phyloP scores from a whole-genome alignment of 2,888 invertebrate genomes.

The Myathropa florea region DNA sequence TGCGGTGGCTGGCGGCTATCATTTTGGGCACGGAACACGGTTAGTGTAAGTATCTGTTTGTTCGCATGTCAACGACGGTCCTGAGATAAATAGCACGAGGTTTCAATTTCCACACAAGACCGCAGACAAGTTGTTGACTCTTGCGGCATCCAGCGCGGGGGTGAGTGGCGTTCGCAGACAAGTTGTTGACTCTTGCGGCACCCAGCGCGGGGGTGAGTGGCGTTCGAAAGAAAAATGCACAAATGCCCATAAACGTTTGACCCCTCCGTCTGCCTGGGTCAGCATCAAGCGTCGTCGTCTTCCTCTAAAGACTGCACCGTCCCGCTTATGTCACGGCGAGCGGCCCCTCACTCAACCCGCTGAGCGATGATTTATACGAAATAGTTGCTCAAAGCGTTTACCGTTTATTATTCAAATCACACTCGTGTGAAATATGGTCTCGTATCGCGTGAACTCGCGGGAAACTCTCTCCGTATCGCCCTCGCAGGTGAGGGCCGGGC shows the following conservation, averaged over 20 bases:
- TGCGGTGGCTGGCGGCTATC: neutral
- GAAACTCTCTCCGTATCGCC: neutral
- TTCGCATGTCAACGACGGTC: constrained; percentile 47
- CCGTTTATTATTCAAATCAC: constrained; percentile 70
- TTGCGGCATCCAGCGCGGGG: neutral
- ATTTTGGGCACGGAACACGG: constrained; percentile 15
- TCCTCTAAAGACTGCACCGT: neutral
- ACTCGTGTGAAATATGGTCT: constrained; percentile 65
- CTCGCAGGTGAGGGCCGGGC: constrained; percentile 20
- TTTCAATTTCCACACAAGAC: constrained; percentile 46
- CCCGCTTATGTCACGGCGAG: constrained; percentile 22
- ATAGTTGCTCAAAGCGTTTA: constrained; percentile 62
- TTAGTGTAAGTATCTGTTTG: constrained; percentile 41
- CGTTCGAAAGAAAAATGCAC: neutral
- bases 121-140: neutral
- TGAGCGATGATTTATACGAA: constrained; percentile 53
- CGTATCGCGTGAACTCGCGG: constrained; percentile 37
- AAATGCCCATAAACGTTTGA: constrained; percentile 52
- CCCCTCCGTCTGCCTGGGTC: constrained; percentile 32
- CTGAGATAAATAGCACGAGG: constrained; percentile 56
- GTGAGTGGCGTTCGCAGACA: constrained; percentile 2
- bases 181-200: neutral
- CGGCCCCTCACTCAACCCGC: neutral
- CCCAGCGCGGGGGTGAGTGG: constrained; percentile 3
- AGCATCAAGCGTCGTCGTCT: constrained; percentile 5